Evolutionary conservation across 2,113 vertebrate genomes (phyloP), one percentile per base, ranked within the genome.

Genomic region (Erinaceus europaeus): DNA sequence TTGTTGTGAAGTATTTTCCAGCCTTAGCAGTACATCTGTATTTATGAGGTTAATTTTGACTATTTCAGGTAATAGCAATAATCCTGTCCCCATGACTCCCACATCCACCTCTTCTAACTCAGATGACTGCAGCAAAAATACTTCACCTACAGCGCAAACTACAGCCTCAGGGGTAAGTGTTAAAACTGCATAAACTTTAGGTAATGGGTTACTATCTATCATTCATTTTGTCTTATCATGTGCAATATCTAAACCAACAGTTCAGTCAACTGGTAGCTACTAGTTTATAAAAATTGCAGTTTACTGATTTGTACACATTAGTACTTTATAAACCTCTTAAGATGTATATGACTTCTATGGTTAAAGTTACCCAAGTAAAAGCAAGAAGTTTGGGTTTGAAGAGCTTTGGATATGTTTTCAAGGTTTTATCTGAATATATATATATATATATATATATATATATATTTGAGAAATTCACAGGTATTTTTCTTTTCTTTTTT

Each of bases 21-120:
- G 10, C 52, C 44, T 69, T 73, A 59, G 25, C 44, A 50, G 25
- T 29, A 53, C n/a, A 38, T 40, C 69, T 62, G 34, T 93, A 27
- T 68, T 96, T 91, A 94, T 88, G 86, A 94, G 48, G 48, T 14
- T 42, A 50, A 29, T 84, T 94, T 88, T 86, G 2, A 4, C 32
- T 90, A 27, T 97, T 95, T 25, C 94, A 99, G 99, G 98, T 97
- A 99, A 97, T 93, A 98, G 96, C 95, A 98, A 96, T 96, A 98
- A 97, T 97, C 96, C 98, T 1, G 98, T 99, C 88, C 97, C 99
- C 76, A 99, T 99, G 98, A 99, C 99, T 98, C 99, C 99, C 89
- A 98, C 98, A 69, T 99, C 99, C 89, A 98, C 98, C 1, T 99
- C 99, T 88, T 99, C 99, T 91, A 99, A 98, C 90, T 99, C 99